A percentile compares a stretch with the other conserved stretches of the same genome.
Evolutionary conservation across 1,140 invertebrate species (phyloP).

Genomic region (Magallana angulata): DNA sequence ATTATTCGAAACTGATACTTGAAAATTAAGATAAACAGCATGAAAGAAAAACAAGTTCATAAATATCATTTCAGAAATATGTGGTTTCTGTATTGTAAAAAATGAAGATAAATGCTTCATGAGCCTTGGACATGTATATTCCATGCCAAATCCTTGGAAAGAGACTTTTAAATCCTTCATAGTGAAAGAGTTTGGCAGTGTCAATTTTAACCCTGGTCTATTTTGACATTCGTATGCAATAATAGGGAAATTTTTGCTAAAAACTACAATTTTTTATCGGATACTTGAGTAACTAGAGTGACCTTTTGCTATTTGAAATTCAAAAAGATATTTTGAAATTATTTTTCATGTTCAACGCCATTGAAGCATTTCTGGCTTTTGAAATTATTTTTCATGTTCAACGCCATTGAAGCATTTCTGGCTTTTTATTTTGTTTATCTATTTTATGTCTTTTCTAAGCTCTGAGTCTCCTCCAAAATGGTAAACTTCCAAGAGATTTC

Average conservation of each 20-base stretch:
- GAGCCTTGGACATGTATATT: background rate
- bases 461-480: slow-evolving; percentile 58
- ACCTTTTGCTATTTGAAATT: no score
- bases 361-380: no score
- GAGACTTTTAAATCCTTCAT: background rate
- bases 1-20: background rate
- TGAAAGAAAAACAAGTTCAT: background rate
- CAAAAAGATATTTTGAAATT: no score
- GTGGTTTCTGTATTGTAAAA: background rate
- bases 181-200: background rate
- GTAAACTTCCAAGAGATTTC: slow-evolving; percentile 51
- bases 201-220: no score
- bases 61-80: background rate
- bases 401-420: no score
- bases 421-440: background rate
- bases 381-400: no score
- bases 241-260: no score
- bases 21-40: background rate
- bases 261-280: no score
- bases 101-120: background rate
- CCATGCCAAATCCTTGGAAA: background rate
- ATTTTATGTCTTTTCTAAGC: slow-evolving; percentile 43
- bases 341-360: no score
- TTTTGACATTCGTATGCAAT: no score
- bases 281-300: no score